Evolutionary conservation across 92 coral and sea anemone genomes (phyloP).

Genomic region (Epizoanthus fatuus): DNA sequence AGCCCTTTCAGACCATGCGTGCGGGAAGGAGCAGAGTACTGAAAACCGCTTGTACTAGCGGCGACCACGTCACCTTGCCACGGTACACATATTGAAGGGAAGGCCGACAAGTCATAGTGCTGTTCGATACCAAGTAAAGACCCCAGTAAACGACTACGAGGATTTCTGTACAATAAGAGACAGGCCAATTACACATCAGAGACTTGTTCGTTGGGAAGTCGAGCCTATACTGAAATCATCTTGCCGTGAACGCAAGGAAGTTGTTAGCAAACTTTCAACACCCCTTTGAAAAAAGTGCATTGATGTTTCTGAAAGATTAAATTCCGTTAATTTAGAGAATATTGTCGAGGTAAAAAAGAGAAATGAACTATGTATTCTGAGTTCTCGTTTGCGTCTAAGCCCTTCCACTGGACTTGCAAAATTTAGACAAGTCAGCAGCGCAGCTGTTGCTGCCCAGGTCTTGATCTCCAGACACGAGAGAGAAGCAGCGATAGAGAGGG

Average conservation of each 20-base stretch:
- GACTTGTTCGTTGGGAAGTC: background rate
- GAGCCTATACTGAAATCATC: background rate
- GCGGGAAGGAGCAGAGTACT: background rate
- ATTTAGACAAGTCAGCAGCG: slow-evolving; percentile 36
- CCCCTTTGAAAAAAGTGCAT: background rate
- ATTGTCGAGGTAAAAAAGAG: background rate
- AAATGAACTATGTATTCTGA: background rate
- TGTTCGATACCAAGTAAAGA: background rate
- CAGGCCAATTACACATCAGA: background rate
- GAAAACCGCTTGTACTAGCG: background rate
- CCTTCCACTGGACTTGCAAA: slow-evolving; percentile 57
- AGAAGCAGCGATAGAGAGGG: slow-evolving; percentile 36
- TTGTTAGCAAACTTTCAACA: background rate
- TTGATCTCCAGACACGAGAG: slow-evolving; percentile 23
- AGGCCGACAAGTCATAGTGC: slow-evolving; percentile 20
- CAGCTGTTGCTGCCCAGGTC: slow-evolving; percentile 37
- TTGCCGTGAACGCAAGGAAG: background rate
- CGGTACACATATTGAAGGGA: background rate
- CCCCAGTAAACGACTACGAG: background rate
- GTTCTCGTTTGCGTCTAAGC: slow-evolving; percentile 29
- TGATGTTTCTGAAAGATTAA: background rate
- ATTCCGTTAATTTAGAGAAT: background rate
- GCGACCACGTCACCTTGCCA: too few species aligned
- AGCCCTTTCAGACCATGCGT: background rate
- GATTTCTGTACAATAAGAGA: background rate